phyloP scores from a whole-genome alignment of 2,113 vertebrate genomes.

The Rhadina sibilatrix region DNA sequence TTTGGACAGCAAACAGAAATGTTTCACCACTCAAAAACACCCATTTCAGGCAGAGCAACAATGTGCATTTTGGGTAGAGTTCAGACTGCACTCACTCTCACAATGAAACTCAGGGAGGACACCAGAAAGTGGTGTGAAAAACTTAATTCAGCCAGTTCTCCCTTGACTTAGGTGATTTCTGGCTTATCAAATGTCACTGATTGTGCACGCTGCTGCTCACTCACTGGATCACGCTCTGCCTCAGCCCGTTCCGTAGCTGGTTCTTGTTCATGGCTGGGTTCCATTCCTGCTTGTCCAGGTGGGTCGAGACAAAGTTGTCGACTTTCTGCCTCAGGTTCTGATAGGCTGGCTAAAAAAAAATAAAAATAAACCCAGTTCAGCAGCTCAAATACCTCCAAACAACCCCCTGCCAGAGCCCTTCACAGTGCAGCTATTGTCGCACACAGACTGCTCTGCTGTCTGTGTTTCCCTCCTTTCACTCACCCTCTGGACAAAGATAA shows the following conservation, averaged over 20 bases:
- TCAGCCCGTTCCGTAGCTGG: conserved; percentile 89
- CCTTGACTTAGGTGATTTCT: background rate
- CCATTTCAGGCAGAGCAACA: background rate
- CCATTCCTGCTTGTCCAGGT: conserved; percentile 96
- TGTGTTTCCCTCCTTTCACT: background rate
- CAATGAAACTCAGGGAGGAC: background rate
- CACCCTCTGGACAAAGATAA: background rate
- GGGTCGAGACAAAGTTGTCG: conserved; percentile 94
- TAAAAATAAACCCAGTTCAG: background rate
- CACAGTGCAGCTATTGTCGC: background rate
- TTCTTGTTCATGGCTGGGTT: conserved; percentile 97
- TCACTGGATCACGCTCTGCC: conserved; percentile 95
- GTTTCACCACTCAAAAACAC: background rate
- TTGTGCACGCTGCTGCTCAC: conserved; percentile 48
- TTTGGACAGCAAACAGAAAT: background rate
- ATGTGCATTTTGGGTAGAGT: background rate
- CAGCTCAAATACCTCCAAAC: background rate
- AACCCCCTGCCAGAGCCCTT: background rate
- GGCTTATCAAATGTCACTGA: background rate
- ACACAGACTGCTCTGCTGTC: background rate
- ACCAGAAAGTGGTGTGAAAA: background rate
- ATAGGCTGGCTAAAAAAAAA: conserved; percentile 85
- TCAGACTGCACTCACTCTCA: background rate
- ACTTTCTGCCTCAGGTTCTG: conserved; percentile 97
- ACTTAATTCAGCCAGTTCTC: background rate